Conservation (phyloP, 2,888 invertebrate species). For the Magallana nippona region DNA sequence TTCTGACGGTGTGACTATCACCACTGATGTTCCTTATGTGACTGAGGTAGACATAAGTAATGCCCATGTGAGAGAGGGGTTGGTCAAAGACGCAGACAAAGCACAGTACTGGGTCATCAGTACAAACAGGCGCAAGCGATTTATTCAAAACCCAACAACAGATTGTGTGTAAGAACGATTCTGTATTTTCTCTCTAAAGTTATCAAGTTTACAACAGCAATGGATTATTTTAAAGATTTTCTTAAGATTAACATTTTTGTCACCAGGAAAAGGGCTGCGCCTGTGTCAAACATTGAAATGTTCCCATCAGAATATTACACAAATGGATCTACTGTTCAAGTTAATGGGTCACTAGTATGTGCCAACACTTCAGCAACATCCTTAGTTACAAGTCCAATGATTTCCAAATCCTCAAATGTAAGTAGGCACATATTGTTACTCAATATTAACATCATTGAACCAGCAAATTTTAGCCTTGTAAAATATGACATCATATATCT, state of each 20-base stretch:
- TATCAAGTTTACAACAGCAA: too few relatives aligned
- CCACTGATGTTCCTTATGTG: constrained; percentile 53
- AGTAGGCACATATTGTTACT: not conserved
- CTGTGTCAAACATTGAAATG: constrained; percentile 37
- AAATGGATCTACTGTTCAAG: constrained; percentile 28
- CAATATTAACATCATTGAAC: too few relatives aligned
- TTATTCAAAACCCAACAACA: constrained; percentile 43
- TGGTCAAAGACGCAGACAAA: constrained; percentile 49
- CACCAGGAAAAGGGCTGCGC: constrained; percentile 50
- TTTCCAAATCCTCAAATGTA: constrained; percentile 40
- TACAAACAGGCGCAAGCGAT: constrained; percentile 49
- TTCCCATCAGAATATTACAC: constrained; percentile 39
- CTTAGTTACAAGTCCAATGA: constrained; percentile 15
- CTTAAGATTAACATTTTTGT: too few relatives aligned
- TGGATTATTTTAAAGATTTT: too few relatives aligned
- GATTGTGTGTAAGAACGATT: constrained; percentile 56
- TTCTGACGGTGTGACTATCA: constrained; percentile 66
- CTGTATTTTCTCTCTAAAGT: constrained; percentile 46
- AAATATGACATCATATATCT: too few relatives aligned
- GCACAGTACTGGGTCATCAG: constrained; percentile 52
- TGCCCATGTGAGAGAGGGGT: constrained; percentile 54
- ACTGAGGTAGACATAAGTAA: constrained; percentile 53
- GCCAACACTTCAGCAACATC: constrained; percentile 37
- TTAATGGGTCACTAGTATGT: constrained; percentile 47
- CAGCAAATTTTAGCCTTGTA: too few relatives aligned